Percentiles rank a stretch among this genome's conserved stretches.
Conservation (phyloP, 2,888 invertebrate genomes). For the Phasia obesa region DNA sequence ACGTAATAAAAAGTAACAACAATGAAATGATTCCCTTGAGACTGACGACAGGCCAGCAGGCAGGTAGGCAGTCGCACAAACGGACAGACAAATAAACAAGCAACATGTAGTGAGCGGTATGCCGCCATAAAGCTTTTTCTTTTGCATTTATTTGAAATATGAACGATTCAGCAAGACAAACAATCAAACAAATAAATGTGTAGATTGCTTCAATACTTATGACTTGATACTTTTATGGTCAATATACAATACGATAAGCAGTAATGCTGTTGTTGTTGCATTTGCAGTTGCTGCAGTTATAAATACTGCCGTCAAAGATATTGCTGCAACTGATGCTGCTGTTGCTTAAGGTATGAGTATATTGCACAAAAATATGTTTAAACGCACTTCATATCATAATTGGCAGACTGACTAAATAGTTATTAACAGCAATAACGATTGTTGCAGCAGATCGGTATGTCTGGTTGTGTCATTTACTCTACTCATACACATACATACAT, state of each 20-base stretch:
- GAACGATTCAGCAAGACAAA: slow-evolving; percentile 50
- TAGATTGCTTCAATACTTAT: slow-evolving; percentile 35
- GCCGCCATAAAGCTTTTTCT: slow-evolving; percentile 58
- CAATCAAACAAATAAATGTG: not conserved
- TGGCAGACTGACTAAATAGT: slow-evolving; percentile 51
- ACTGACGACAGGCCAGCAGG: slow-evolving; percentile 44
- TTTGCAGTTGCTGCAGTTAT: slow-evolving; percentile 17
- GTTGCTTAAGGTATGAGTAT: slow-evolving; percentile 21
- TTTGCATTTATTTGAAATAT: slow-evolving; percentile 60
- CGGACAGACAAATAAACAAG: slow-evolving; percentile 37
- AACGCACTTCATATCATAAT: slow-evolving; percentile 65
- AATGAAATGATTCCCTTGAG: slow-evolving; percentile 70
- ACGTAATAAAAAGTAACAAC: slow-evolving; percentile 62
- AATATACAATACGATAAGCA: slow-evolving; percentile 31
- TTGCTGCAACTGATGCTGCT: slow-evolving; percentile 30
- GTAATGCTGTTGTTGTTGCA: not conserved
- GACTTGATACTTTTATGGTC: slow-evolving; percentile 67
- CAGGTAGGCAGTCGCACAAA: slow-evolving; percentile 22
- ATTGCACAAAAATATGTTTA: slow-evolving; percentile 52
- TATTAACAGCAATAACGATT: slow-evolving; percentile 42
- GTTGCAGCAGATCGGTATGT: slow-evolving; percentile 20
- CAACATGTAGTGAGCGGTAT: slow-evolving; percentile 66
- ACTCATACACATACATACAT: not conserved
- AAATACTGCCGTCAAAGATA: slow-evolving; percentile 39
- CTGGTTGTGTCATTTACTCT: slow-evolving; percentile 41